A percentile compares a stretch with the other conserved stretches of the same genome.
phyloP scores from a whole-genome alignment of 2,888 invertebrate species.

The Andrena fulva region DNA sequence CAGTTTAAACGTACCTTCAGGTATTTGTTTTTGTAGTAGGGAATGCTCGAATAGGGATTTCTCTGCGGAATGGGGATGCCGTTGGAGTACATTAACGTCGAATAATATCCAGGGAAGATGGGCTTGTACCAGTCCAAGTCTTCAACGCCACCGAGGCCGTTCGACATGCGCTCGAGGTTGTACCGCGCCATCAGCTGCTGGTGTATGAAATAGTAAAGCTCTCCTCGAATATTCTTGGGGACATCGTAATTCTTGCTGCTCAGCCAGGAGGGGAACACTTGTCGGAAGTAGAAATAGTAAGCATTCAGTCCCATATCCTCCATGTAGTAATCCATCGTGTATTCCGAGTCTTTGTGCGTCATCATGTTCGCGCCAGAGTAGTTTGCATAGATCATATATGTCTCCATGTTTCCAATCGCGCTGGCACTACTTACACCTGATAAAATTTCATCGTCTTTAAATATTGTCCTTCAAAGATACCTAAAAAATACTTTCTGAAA shows the following conservation, averaged over 20 bases:
- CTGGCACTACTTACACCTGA: slow-evolving; percentile 53
- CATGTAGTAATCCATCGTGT: slow-evolving; percentile 89
- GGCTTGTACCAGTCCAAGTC: slow-evolving; percentile 86
- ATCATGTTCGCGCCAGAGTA: slow-evolving; percentile 86
- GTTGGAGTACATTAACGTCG: slow-evolving; percentile 88
- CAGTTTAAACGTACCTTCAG: slow-evolving; percentile 69
- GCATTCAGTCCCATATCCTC: slow-evolving; percentile 90
- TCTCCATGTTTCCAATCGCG: slow-evolving; percentile 77
- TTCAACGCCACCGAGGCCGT: slow-evolving; percentile 88
- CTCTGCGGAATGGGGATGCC: slow-evolving; percentile 87
- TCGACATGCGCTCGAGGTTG: slow-evolving; percentile 89
- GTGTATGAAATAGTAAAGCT: slow-evolving; percentile 88
- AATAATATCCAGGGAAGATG: slow-evolving; percentile 87
- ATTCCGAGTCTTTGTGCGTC: slow-evolving; percentile 85
- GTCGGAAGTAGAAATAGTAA: slow-evolving; percentile 89
- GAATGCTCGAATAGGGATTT: slow-evolving; percentile 83
- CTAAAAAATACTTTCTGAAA: too few relatives aligned
- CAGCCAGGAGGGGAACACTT: slow-evolving; percentile 89
- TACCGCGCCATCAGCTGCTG: slow-evolving; percentile 90
- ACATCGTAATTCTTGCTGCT: slow-evolving; percentile 86
- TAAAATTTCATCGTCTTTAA: not conserved
- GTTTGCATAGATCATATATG: slow-evolving; percentile 88
- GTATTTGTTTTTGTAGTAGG: slow-evolving; percentile 78
- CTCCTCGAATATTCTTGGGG: slow-evolving; percentile 88
- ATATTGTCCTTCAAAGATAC: too few relatives aligned